Evolutionary conservation across 2,113 vertebrate species (phyloP), one percentile per base, ranked within the genome.

Genomic region (Formicarius rufipectus): DNA sequence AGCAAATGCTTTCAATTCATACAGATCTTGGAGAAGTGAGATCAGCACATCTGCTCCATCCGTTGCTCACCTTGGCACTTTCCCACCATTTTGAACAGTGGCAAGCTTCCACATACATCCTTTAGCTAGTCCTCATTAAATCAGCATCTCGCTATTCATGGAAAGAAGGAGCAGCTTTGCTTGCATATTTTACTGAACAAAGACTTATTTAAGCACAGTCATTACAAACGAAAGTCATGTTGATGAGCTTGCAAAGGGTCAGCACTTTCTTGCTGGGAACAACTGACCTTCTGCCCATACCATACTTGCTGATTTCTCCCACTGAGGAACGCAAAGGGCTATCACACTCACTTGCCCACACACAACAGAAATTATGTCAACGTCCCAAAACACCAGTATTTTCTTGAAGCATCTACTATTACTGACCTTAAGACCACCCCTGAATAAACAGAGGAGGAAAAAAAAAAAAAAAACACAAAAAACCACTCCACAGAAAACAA

Each of bases 241-340:
- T 96, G 95, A 95, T 97, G 94, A 96, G 81, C 89, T 94, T 94
- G 93, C 95, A 96, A 93, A 89, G 95, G 95, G 93, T 96, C 96
- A 96, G 95, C 90, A 96, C 82, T 96, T 97, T 95, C 91, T 95
- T 66, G 76, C 78, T 88, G 63, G 89, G 87, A 97, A 95, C 87
- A 96, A 95, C 62, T 90, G 89, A 97, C 96, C 94, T 95, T 94
- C 94, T 96, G 84, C 78, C 87, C 84, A 85, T 94, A 94, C 67
- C 12, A 4, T 91, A 89, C 59, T 95, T 83, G 66, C 73, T 91
- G 89, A 97, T 95, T 95, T 96, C 89, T 92, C 93, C 93, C 89
- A 84, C 80, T 92, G 87, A 95, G 94, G 50, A 90, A 93, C 93
- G 84, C 49, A 95, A 93, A 94, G 50, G 74, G 91, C 93, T 87